These are phyloP conservation scores for Drosophila demipolita DNA, from an alignment of 2,888 invertebrate species.

Conservation along the genomic window DNA sequence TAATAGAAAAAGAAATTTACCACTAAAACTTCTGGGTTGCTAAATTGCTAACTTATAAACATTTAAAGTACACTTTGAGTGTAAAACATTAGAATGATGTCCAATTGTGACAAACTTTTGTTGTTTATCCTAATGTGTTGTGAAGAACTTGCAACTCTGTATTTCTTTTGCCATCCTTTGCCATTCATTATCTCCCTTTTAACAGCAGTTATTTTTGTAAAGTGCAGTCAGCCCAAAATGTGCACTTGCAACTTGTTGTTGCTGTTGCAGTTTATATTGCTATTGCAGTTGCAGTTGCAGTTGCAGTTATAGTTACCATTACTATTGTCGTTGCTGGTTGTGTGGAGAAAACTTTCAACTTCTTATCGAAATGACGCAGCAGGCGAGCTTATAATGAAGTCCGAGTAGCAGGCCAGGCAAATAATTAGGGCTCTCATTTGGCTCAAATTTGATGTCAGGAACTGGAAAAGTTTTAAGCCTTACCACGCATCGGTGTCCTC, in stretches of 20 bases:
- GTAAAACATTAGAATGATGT: constrained; percentile 22
- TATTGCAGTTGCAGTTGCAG: neutral
- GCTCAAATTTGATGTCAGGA: constrained; percentile 17
- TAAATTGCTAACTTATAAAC: constrained; percentile 18
- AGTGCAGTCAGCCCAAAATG: constrained; percentile 51
- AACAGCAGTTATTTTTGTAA: constrained; percentile 34
- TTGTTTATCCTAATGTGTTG: constrained; percentile 39
- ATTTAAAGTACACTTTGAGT: constrained; percentile 17
- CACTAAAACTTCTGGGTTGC: neutral
- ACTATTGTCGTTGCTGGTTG: constrained; percentile 13
- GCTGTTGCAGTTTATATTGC: constrained; percentile 9
- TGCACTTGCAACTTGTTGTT: constrained; percentile 32
- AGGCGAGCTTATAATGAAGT: constrained; percentile 53
- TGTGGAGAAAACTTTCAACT: constrained; percentile 46
- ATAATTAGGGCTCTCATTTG: constrained; percentile 58
- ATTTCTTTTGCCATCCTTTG: neutral
- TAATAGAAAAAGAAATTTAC: neutral
- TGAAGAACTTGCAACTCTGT: constrained; percentile 1
- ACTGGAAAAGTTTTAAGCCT: constrained; percentile 9
- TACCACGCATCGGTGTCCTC: constrained; percentile 1
- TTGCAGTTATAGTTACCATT: neutral
- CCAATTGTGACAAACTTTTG: constrained; percentile 40
- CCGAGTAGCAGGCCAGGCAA: constrained; percentile 41
- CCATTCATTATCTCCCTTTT: constrained; percentile 6
- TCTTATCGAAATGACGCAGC: constrained; percentile 74